Evolutionary conservation across 1,140 invertebrate genomes (phyloP).

Genomic region (Dreissena rostriformis): DNA sequence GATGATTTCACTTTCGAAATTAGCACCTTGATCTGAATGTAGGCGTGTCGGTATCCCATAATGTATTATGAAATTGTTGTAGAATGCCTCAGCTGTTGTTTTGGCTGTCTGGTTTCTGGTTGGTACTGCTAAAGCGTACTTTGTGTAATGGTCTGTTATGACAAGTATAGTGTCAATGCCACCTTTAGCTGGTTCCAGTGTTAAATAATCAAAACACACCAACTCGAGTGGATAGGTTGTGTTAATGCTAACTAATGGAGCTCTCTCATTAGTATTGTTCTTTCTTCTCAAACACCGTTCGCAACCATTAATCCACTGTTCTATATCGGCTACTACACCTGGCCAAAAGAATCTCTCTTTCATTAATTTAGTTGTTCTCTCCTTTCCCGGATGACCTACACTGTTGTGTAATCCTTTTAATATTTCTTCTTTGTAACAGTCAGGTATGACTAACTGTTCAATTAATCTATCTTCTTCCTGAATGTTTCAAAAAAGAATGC

Average conservation of each 20-base stretch:
- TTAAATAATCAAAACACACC: constrained; percentile 35
- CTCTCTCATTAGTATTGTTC: neutral
- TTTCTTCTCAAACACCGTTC: constrained; percentile 43
- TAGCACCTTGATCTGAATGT: constrained; percentile 42
- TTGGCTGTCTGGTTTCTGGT: constrained; percentile 51
- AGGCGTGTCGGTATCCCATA: constrained; percentile 40
- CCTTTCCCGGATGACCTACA: constrained; percentile 10
- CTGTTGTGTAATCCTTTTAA: neutral
- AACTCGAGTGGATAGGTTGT: constrained; percentile 26
- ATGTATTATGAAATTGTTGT: constrained; percentile 36
- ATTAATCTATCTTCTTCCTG: neutral
- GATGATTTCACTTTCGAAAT: constrained; percentile 47
- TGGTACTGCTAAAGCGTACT: constrained; percentile 45
- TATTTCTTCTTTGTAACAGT: neutral
- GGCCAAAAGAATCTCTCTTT: constrained; percentile 45
- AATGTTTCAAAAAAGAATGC: constrained; percentile 8
- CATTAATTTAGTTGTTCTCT: constrained; percentile 20
- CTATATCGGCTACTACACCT: constrained; percentile 8
- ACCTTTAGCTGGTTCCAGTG: constrained; percentile 31
- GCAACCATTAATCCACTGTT: constrained; percentile 26
- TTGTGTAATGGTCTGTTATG: constrained; percentile 55
- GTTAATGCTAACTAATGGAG: constrained; percentile 20
- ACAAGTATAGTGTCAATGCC: constrained; percentile 30
- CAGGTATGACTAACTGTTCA: constrained; percentile 12
- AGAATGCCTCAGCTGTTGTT: constrained; percentile 44